phyloP scores from a whole-genome alignment of 2,113 vertebrate species.

The Sardina pilchardus region DNA sequence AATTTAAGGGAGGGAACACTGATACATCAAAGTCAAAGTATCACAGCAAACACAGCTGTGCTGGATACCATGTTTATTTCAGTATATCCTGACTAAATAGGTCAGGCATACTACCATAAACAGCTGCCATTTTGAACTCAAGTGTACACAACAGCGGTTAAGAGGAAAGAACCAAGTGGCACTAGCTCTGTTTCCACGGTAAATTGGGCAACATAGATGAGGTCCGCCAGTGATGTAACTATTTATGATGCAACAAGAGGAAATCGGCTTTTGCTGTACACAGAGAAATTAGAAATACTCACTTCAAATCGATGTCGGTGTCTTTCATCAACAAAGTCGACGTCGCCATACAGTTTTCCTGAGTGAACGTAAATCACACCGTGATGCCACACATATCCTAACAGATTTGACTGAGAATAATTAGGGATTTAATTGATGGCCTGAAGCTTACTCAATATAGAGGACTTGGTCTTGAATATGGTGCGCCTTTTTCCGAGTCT shows the following conservation, averaged over 20 bases:
- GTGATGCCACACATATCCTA: background rate
- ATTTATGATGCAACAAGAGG: background rate
- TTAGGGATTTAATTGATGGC: background rate
- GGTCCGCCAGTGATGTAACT: background rate
- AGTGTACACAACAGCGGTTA: no score
- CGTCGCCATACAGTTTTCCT: conserved; percentile 90
- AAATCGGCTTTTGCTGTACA: background rate
- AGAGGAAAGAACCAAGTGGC: background rate
- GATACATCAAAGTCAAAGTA: background rate
- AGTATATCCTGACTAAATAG: background rate
- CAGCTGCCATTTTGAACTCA: background rate
- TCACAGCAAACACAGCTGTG: background rate
- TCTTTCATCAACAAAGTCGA: conserved; percentile 88
- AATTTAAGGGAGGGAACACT: background rate
- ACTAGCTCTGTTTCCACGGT: background rate
- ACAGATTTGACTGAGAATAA: background rate
- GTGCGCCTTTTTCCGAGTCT: conserved; percentile 93
- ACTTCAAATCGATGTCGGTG: conserved; percentile 96
- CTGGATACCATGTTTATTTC: no score
- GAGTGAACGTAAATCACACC: conserved; percentile 22
- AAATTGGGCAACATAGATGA: background rate
- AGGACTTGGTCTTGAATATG: conserved; percentile 86
- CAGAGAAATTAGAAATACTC: background rate
- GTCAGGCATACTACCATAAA: background rate
- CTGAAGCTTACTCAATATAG: conserved; percentile 80